A percentile compares a stretch with the other conserved stretches of the same genome.
These are phyloP conservation scores for Arvicanthis niloticus DNA, from an alignment of 2,113 vertebrate genomes.

Conservation along the genomic window DNA sequence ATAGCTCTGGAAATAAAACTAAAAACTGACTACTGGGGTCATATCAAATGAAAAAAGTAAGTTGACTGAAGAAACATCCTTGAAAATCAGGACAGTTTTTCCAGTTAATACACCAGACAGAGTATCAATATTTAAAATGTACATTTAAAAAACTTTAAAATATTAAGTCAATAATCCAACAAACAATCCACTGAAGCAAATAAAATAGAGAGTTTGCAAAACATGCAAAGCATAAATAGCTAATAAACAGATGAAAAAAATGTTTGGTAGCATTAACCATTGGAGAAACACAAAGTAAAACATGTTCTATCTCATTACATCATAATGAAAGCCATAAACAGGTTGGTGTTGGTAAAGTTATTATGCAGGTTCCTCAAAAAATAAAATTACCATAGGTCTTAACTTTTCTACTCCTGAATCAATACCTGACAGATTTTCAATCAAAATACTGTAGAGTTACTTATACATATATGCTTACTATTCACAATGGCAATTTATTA, in stretches of 20 bases:
- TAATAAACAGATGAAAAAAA: background rate
- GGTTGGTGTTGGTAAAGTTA: background rate
- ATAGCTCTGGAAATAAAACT: background rate
- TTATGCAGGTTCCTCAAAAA: background rate
- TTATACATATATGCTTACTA: background rate
- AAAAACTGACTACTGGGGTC: background rate
- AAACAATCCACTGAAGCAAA: background rate
- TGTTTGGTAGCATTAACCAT: too few relatives aligned
- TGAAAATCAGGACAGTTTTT: background rate
- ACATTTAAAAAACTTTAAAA: background rate
- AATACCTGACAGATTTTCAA: background rate
- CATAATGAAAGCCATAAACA: background rate
- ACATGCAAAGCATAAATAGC: background rate
- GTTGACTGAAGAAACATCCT: background rate
- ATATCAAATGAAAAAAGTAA: background rate
- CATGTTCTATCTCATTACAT: background rate
- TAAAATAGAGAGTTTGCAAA: background rate
- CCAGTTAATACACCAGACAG: background rate
- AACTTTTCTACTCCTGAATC: background rate
- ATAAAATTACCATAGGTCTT: background rate
- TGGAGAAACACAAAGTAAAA: background rate
- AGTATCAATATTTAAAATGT: background rate
- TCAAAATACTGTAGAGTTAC: background rate
- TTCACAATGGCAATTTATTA: background rate
- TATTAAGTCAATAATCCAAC: background rate